Conservation (phyloP, 1,140 invertebrate species). For the Melanaphis sacchari region DNA sequence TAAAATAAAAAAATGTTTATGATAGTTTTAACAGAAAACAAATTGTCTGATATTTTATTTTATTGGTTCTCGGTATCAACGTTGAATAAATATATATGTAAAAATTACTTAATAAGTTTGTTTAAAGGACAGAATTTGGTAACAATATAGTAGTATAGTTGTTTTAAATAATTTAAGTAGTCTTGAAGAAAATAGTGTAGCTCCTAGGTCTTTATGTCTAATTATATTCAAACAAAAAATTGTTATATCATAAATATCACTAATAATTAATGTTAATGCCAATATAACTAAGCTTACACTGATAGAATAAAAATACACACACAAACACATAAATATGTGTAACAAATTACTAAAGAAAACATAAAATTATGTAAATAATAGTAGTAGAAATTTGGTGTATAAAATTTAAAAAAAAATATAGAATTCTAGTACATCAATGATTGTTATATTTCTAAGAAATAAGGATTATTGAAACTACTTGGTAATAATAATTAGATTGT, state of each 20-base stretch:
- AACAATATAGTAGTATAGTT: not conserved
- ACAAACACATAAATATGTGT: not conserved
- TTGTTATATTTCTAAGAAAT: not conserved
- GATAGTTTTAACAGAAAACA: not conserved
- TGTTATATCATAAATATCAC: not conserved
- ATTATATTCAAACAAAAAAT: not conserved
- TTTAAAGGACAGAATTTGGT: not conserved
- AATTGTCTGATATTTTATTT: not conserved
- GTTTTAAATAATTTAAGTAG: not conserved
- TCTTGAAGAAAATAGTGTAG: not conserved
- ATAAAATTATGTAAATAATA: not conserved
- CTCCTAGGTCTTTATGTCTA: not conserved
- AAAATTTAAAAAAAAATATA: not conserved
- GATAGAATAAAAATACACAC: not conserved
- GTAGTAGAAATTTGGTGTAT: not conserved
- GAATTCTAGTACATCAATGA: not conserved
- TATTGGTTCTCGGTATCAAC: not conserved
- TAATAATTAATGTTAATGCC: not conserved
- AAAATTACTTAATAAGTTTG: constrained; percentile 20
- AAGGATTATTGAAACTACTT: not conserved
- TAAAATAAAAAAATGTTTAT: not conserved
- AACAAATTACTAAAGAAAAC: not conserved
- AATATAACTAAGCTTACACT: not conserved
- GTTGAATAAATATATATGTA: constrained; percentile 1
- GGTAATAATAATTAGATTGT: not conserved